A percentile compares a stretch with the other conserved stretches of the same genome.
phyloP scores from a whole-genome alignment of 2,113 vertebrate genomes.

The Ictalurus furcatus region DNA sequence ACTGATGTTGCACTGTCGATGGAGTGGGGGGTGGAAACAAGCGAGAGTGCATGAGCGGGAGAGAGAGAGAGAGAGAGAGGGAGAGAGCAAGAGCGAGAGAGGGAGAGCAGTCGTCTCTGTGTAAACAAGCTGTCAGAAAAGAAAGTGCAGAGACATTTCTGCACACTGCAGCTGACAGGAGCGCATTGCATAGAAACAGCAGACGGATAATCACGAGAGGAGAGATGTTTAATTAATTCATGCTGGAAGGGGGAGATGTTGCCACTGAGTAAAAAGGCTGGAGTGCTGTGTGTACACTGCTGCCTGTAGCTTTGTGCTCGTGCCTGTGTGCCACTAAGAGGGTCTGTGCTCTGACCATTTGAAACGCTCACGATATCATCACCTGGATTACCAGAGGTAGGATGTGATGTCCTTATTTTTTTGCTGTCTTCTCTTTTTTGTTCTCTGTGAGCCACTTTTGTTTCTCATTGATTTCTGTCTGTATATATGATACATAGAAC shows the following conservation, averaged over 20 bases:
- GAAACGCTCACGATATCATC: slow-evolving; percentile 21
- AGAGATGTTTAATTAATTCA: slow-evolving; percentile 67
- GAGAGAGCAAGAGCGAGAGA: slow-evolving; percentile 9
- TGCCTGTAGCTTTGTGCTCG: slow-evolving; percentile 55
- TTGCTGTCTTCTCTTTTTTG: slow-evolving; percentile 6
- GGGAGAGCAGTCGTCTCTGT: slow-evolving; percentile 30
- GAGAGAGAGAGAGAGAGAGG: slow-evolving; percentile 13
- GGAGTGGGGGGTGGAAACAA: slow-evolving; percentile 26
- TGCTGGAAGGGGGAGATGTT: slow-evolving; percentile 68
- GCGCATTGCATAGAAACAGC: slow-evolving; percentile 24
- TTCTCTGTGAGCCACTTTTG: slow-evolving; percentile 3
- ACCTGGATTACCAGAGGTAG: slow-evolving; percentile 62
- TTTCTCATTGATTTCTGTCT: slow-evolving; percentile 9
- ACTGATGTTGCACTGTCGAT: slow-evolving; percentile 43
- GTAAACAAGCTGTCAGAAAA: slow-evolving; percentile 61
- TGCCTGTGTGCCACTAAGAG: slow-evolving; percentile 42
- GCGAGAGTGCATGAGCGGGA: neutral
- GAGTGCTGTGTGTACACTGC: slow-evolving; percentile 56
- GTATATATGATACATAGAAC: neutral
- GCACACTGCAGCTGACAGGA: slow-evolving; percentile 33
- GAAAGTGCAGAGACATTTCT: slow-evolving; percentile 60
- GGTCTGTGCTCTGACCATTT: slow-evolving; percentile 22
- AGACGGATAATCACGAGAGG: slow-evolving; percentile 43
- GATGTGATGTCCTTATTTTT: slow-evolving; percentile 15
- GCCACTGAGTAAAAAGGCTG: slow-evolving; percentile 55